A percentile compares a stretch with the other conserved stretches of the same genome.
phyloP scores from a whole-genome alignment of 2,797 vertebrate genomes.

The Smutsia temminckii region DNA sequence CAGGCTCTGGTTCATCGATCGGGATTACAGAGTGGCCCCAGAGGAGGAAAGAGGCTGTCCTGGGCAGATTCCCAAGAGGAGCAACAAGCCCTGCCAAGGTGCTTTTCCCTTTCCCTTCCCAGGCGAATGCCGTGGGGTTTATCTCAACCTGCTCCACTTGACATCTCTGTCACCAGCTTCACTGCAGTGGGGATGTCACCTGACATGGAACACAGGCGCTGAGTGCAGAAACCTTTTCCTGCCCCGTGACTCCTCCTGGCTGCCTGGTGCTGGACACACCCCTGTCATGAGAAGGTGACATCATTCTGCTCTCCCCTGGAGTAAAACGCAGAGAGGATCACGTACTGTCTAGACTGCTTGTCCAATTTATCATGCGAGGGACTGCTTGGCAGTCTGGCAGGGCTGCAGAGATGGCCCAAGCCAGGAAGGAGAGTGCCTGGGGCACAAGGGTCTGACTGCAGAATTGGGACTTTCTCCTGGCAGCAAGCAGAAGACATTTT shows the following conservation, averaged over 20 bases:
- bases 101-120: background rate
- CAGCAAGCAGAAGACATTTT: background rate
- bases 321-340: background rate
- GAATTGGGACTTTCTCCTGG: background rate
- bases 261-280: background rate
- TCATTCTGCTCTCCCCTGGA: background rate
- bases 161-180: background rate
- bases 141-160: background rate
- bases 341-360: slow-evolving; percentile 9
- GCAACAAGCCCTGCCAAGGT: background rate
- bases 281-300: background rate
- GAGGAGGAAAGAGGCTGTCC: background rate
- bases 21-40: accelerated
- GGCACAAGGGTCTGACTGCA: background rate
- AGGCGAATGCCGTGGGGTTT: no score
- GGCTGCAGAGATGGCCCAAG: background rate
- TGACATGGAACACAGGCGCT: background rate
- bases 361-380: background rate
- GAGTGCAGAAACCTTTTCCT: background rate
- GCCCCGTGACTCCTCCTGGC: background rate
- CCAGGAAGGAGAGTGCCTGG: background rate
- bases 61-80: accelerated
- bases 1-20: background rate
- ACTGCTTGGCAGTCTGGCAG: background rate
- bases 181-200: background rate